Conservation (phyloP, 2,113 vertebrate genomes). For the Papio anubis region DNA sequence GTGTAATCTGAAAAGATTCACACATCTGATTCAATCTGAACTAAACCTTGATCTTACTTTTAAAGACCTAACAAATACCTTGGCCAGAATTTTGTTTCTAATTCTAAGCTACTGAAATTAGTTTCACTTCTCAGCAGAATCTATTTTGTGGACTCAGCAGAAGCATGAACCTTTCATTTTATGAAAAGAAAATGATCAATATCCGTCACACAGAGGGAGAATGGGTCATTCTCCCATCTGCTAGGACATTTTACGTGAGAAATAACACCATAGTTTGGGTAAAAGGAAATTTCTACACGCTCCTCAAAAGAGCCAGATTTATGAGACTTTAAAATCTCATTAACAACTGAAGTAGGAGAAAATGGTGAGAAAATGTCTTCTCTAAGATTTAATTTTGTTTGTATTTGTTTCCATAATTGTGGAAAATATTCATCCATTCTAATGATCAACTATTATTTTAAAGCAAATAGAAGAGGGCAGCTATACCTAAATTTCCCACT, state of each 20-base stretch:
- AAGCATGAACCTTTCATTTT: constrained; percentile 50
- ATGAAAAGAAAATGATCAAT: constrained; percentile 58
- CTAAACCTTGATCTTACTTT: neutral
- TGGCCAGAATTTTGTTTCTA: constrained; percentile 3
- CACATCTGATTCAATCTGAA: neutral
- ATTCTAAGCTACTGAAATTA: constrained; percentile 14
- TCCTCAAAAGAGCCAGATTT: neutral
- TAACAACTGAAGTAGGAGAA: neutral
- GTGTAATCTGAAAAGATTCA: neutral
- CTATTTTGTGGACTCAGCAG: constrained; percentile 57
- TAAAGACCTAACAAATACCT: constrained; percentile 11
- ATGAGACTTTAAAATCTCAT: neutral
- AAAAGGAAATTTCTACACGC: neutral
- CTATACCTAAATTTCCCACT: neutral
- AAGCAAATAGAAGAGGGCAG: neutral
- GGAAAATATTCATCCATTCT: neutral
- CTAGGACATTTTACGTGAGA: constrained; percentile 12
- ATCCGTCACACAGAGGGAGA: constrained; percentile 2
- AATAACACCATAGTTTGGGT: neutral
- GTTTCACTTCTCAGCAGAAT: constrained; percentile 54
- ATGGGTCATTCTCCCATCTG: constrained; percentile 15
- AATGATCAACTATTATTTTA: neutral
- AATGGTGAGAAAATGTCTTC: neutral
- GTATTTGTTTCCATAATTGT: neutral
- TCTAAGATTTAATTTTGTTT: neutral